These are phyloP conservation scores for Tinamus major DNA, from an alignment of 2,797 vertebrate species.

Conservation along the genomic window DNA sequence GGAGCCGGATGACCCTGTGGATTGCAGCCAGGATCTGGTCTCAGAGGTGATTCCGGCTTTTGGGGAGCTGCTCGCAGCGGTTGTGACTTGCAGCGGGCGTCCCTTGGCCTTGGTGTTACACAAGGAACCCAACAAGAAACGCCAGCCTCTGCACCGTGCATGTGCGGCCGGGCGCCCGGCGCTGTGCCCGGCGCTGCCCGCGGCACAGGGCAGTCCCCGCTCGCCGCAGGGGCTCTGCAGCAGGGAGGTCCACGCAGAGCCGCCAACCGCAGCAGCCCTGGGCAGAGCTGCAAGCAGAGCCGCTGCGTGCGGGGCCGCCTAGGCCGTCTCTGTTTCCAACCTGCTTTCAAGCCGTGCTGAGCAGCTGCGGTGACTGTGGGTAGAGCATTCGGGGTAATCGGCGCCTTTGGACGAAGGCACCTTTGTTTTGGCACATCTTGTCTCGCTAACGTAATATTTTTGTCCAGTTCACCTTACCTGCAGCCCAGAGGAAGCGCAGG, in stretches of 20 bases:
- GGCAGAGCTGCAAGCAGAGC: neutral
- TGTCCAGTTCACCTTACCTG: slow-evolving; percentile 31
- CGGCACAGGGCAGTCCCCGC: no score
- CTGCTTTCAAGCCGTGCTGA: neutral
- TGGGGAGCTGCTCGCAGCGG: neutral
- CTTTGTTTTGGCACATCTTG: slow-evolving; percentile 19
- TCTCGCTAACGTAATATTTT: neutral
- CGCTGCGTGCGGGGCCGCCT: neutral
- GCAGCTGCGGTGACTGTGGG: neutral
- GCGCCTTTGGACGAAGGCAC: neutral
- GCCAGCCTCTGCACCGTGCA: no score
- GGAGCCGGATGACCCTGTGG: rapidly evolving
- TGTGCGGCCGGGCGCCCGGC: no score
- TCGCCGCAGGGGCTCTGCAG: neutral
- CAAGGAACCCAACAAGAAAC: neutral
- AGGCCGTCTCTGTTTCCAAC: neutral
- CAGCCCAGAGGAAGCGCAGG: slow-evolving; percentile 46
- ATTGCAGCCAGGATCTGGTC: neutral
- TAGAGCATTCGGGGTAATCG: rapidly evolving
- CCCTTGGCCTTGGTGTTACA: no score
- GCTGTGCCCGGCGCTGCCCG: no score
- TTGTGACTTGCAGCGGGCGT: neutral
- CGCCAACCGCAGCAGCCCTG: no score
- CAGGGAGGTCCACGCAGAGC: no score
- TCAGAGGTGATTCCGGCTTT: neutral